Percentiles rank a stretch among this genome's conserved stretches.
These are phyloP conservation scores for Intellagama lesueurii DNA, from an alignment of 2,797 vertebrate species.

Conservation along the genomic window DNA sequence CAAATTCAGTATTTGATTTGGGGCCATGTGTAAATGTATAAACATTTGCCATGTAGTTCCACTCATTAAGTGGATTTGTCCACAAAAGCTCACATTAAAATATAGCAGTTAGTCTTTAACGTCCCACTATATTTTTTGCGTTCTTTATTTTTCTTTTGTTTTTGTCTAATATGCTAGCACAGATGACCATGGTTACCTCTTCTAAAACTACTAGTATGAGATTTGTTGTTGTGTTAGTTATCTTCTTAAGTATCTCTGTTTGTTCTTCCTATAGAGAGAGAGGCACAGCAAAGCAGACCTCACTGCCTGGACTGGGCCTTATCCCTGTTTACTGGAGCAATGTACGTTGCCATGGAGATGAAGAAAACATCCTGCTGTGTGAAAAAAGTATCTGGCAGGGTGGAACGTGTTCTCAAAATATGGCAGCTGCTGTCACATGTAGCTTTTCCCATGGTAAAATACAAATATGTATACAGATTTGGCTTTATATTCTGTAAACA, in stretches of 20 bases:
- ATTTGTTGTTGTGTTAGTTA: background rate
- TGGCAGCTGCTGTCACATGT: slow-evolving; percentile 87
- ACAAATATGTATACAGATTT: background rate
- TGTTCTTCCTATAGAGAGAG: slow-evolving; percentile 78
- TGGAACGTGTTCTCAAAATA: slow-evolving; percentile 79
- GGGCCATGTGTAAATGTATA: no score
- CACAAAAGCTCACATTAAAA: no score
- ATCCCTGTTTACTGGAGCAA: slow-evolving; percentile 86
- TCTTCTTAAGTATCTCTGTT: slow-evolving; percentile 1
- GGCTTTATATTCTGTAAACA: slow-evolving; percentile 39
- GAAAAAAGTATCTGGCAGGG: slow-evolving; percentile 85
- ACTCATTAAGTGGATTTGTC: no score
- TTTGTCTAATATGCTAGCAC: no score
- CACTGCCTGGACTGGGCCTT: slow-evolving; percentile 78
- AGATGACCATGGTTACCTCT: no score
- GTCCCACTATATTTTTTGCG: no score
- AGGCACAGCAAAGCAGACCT: slow-evolving; percentile 80
- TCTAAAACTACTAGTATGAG: background rate
- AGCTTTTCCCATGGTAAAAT: slow-evolving; percentile 74
- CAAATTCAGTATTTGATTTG: no score
- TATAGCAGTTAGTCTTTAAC: no score
- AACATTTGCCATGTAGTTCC: no score
- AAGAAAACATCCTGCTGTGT: slow-evolving; percentile 88
- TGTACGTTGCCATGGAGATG: slow-evolving; percentile 87
- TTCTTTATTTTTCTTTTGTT: no score